Evolutionary conservation across 2,888 invertebrate genomes (phyloP), one percentile per base, ranked within the genome.

Genomic region (Andrena flavipes): DNA sequence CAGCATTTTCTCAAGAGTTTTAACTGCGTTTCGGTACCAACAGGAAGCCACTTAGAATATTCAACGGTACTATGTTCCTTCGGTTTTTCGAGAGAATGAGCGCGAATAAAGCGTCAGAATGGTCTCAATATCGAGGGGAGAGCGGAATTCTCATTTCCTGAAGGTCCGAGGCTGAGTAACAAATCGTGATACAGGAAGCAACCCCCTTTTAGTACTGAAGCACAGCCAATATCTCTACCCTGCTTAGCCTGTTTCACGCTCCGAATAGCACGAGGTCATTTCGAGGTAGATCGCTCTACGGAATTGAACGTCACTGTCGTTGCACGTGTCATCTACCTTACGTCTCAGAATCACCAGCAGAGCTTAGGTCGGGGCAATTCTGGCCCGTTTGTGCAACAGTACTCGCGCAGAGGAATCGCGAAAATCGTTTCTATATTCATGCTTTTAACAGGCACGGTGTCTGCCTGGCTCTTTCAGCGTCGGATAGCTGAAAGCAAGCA

Each of bases 211-310:
- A 78, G 76, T 79, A 48, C 70, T 51, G 69, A 74, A 76, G 62
- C 82, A 72, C 68, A 54, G 81, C 75, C 82, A 87, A 87, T 87
- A 87, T 84, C 78, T 82, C 82, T 75, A 75, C 78, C 80, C 80
- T 78, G 82, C 76, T 87, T 87, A 78, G 84, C 80, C 80, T 75
- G 87, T 87, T 87, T 87, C 85, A 87, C 81, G 87, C 79, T 87
- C 71, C 87, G 80, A 76, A 75, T 87, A 29, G 71, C 82, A 76
- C 74, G 70, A 73, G 80, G 81, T 85, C 85, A 82, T 83, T 88
- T 84, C 76, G 84, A 85, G 82, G 80, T 84, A 77, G 81, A 82
- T 77, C 80, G 81, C 80, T 86, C 82, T 72, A 80, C 80, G 83
- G 78, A 87, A 87, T 87, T 83, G 82, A 70, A 85, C 78, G 76